A percentile compares a stretch with the other conserved stretches of the same genome.
These are phyloP conservation scores for Amblyraja radiata DNA, from an alignment of 2,797 vertebrate species.

Conservation along the genomic window DNA sequence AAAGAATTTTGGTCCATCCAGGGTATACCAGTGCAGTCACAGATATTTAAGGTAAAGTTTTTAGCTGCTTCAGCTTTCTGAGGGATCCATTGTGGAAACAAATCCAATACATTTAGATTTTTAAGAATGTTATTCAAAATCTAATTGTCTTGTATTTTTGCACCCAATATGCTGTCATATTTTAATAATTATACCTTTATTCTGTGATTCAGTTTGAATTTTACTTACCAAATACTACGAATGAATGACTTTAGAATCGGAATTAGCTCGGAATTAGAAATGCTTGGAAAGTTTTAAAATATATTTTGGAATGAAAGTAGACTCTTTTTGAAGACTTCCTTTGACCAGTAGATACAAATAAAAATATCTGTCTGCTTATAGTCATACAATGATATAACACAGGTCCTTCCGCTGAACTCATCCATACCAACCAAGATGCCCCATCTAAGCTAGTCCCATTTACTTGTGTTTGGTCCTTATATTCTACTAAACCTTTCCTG, in stretches of 20 bases:
- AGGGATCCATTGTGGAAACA: neutral
- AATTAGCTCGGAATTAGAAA: neutral
- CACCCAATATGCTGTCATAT: neutral
- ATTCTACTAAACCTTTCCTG: no score
- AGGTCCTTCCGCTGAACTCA: no score
- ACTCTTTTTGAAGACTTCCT: neutral
- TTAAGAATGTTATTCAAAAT: neutral
- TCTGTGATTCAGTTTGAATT: neutral
- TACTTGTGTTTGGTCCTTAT: no score
- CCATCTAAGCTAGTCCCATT: no score
- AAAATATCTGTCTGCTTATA: no score
- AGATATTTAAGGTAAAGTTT: no score
- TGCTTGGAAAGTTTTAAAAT: neutral
- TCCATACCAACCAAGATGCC: no score
- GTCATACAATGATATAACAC: no score
- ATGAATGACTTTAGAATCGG: neutral
- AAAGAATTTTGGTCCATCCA: no score
- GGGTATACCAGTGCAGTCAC: no score
- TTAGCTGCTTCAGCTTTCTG: no score
- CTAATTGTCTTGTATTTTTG: neutral
- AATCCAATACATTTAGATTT: no score
- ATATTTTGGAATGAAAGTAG: neutral
- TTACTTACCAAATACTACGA: neutral
- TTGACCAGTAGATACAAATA: neutral
- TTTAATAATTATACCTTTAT: neutral